Evolutionary conservation across 1,140 invertebrate genomes (phyloP).

Genomic region (Hyles vespertilio): DNA sequence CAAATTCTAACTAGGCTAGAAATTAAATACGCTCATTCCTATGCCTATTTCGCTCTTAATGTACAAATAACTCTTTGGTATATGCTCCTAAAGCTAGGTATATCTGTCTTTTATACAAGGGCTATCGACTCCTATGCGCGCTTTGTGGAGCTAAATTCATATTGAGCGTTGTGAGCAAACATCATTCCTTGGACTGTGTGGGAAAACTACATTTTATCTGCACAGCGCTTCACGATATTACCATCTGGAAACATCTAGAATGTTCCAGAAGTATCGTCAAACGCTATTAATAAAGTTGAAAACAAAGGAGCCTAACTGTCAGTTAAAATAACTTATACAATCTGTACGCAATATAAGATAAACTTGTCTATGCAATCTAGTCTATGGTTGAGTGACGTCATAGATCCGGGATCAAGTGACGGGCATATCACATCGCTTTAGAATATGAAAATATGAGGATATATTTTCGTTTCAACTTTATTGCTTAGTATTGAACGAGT

Average conservation of each 20-base stretch:
- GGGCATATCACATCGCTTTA: slow-evolving; percentile 68
- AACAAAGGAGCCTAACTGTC: slow-evolving; percentile 16
- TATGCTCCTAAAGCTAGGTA: slow-evolving; percentile 69
- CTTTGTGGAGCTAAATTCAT: slow-evolving; percentile 7
- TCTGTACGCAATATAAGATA: slow-evolving; percentile 15
- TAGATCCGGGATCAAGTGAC: slow-evolving; percentile 39
- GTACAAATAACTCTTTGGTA: slow-evolving; percentile 74
- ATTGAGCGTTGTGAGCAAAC: slow-evolving; percentile 23
- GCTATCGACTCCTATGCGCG: slow-evolving; percentile 46
- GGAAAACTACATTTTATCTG: too few relatives aligned
- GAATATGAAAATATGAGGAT: slow-evolving; percentile 49
- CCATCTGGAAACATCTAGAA: too few relatives aligned
- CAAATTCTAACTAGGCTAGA: slow-evolving; percentile 44
- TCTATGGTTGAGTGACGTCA: neutral
- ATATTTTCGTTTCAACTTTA: slow-evolving; percentile 45
- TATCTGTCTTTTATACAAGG: slow-evolving; percentile 51
- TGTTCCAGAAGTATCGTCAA: too few relatives aligned
- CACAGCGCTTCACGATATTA: too few relatives aligned
- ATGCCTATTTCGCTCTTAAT: slow-evolving; percentile 60
- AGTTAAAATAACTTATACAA: slow-evolving; percentile 5
- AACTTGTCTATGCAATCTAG: neutral
- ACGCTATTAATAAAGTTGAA: too few relatives aligned
- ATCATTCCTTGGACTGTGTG: too few relatives aligned
- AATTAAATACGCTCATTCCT: slow-evolving; percentile 64
- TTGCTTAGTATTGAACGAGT: slow-evolving; percentile 50